phyloP scores from a whole-genome alignment of 2,113 vertebrate species.

The Scytalopus superciliaris region DNA sequence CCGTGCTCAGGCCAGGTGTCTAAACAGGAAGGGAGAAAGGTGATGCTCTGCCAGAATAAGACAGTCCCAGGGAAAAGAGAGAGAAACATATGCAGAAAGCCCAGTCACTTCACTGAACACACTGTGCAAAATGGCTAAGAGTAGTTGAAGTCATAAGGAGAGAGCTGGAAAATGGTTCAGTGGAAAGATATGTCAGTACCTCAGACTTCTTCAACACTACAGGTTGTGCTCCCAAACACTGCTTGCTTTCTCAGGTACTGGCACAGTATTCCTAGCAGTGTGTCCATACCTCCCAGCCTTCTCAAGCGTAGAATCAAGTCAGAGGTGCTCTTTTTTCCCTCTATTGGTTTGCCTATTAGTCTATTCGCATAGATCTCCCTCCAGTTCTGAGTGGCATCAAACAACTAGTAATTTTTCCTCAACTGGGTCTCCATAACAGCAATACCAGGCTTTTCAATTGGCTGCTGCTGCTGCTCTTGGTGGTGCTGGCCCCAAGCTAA shows the following conservation, averaged over 20 bases:
- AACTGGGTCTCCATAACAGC: background rate
- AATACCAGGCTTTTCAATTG: background rate
- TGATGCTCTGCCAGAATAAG: background rate
- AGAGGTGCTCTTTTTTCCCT: background rate
- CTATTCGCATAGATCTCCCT: background rate
- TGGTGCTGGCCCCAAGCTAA: background rate
- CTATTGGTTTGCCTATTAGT: background rate
- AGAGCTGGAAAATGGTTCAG: background rate
- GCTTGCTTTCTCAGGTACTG: background rate
- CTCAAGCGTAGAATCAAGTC: background rate
- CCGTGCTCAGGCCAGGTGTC: accelerated
- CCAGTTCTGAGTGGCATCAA: background rate
- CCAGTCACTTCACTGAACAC: background rate
- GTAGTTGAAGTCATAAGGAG: background rate
- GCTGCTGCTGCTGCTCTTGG: background rate
- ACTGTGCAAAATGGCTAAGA: background rate
- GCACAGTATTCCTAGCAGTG: background rate
- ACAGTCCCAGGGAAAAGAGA: background rate
- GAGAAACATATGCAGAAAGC: background rate
- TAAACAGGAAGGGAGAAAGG: background rate
- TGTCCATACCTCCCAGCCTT: background rate
- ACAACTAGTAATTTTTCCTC: background rate
- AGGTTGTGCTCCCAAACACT: background rate
- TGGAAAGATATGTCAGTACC: background rate
- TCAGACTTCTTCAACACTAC: background rate